A percentile compares a stretch with the other conserved stretches of the same genome.
Evolutionary conservation across 2,888 invertebrate species (phyloP).

Genomic region (Boloria selene): DNA sequence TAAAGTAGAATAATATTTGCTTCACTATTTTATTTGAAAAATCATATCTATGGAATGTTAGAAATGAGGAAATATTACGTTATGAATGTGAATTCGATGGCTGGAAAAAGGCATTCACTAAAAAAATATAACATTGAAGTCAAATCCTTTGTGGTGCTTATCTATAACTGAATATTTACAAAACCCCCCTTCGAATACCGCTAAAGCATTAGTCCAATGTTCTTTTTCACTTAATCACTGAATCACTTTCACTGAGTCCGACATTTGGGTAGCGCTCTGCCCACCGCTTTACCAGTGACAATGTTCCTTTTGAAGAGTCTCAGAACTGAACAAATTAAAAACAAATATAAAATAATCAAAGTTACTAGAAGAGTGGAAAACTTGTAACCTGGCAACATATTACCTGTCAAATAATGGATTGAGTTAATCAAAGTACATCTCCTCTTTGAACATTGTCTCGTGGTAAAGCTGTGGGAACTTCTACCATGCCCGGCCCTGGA

Average conservation of each 20-base stretch:
- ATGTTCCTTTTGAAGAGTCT: constrained; percentile 66
- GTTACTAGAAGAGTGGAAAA: constrained; percentile 8
- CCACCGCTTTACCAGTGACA: constrained; percentile 76
- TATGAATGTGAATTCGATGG: constrained; percentile 13
- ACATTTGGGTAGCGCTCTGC: constrained; percentile 46
- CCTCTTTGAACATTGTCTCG: constrained; percentile 85
- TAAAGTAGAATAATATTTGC: not conserved
- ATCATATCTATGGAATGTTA: constrained; percentile 9
- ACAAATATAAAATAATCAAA: constrained; percentile 13
- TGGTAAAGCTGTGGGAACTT: constrained; percentile 85
- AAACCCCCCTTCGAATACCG: constrained; percentile 45
- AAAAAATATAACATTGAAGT: constrained; percentile 49
- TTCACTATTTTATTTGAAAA: constrained; percentile 1
- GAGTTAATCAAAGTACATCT: constrained; percentile 82
- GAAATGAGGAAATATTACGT: not conserved
- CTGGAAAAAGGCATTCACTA: constrained; percentile 25
- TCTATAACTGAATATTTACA: constrained; percentile 62
- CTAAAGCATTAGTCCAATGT: constrained; percentile 48
- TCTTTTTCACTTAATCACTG: constrained; percentile 54
- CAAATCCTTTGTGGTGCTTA: constrained; percentile 77
- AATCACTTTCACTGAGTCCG: constrained; percentile 43
- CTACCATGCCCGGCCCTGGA: constrained; percentile 95
- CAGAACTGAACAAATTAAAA: constrained; percentile 15
- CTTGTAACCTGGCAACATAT: constrained; percentile 24
- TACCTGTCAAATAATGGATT: not conserved